Evolutionary conservation across 1,140 invertebrate genomes (phyloP), one percentile per base, ranked within the genome.

Genomic region (Pygmarrhopalites habei): DNA sequence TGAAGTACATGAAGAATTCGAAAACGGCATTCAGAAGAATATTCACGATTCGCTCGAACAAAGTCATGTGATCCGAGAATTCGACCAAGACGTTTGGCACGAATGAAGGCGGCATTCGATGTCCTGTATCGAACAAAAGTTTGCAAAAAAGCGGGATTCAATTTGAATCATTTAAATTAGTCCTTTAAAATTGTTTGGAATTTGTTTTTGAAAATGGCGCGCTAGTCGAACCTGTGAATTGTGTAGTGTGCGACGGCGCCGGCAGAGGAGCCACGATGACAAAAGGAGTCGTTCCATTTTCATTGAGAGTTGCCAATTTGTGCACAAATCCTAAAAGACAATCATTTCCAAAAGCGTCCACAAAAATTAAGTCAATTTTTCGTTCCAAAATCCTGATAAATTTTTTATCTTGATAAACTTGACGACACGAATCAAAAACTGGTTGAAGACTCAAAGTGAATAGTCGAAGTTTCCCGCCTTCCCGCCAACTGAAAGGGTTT

Each of bases 21-120:
- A 30, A 26, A 14, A 60, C 30, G 2, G 44, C 15, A 25, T 21
- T 19, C 0, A 29, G 26, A 3, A 25, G 19, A 10, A 49, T 29
- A 39, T 87, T 87, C 0, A 75, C 70, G 15, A 82, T 71, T 60
- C 85, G 74, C 64, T 85, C 75, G 72, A 77, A 80, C 43, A 86
- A 80, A 25, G 72, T 79, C 81, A 85, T 82, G 5, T 74, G 69
- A 56, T 82, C 75, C 0, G 77, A 74, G 41, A 77, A 80, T 0
- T 75, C 71, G 2, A 60, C 49, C n/a, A 77, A 55, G 53, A 80
- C 82, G 23, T 41, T 19, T 3, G 64, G 64, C 2, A 60, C 47
- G 41, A 55, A 65, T 10, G 64, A 60, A 1, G 43, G 23, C 2
- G 64, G 64, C 2, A 55, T 21, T 25, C 21, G 41, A 21, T 60